phyloP scores from a whole-genome alignment of 2,888 invertebrate genomes.

The Epirrhoe alternata region DNA sequence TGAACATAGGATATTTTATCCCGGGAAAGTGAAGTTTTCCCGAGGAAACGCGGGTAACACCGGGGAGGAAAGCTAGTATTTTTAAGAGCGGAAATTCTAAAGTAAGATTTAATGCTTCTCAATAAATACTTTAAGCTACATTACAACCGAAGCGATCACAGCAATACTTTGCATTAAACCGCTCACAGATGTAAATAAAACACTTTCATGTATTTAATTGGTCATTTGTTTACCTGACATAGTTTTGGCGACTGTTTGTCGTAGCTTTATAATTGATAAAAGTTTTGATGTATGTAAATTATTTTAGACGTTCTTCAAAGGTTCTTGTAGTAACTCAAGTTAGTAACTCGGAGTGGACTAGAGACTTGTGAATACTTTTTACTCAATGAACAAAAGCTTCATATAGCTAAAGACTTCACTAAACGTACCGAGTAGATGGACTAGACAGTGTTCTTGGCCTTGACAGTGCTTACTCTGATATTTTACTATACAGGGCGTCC shows the following conservation, averaged over 20 bases:
- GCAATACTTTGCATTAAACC: background rate
- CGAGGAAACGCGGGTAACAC: too few relatives aligned
- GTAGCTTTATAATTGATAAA: slow-evolving; percentile 3
- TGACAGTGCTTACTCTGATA: background rate
- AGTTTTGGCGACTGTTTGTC: background rate
- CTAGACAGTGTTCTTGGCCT: background rate
- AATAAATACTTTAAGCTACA: slow-evolving; percentile 4
- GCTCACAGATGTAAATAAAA: too few relatives aligned
- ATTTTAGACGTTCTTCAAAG: slow-evolving; percentile 21
- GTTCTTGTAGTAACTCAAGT: too few relatives aligned
- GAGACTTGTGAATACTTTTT: background rate
- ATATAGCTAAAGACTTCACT: too few relatives aligned
- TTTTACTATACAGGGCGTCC: too few relatives aligned
- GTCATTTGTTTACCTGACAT: background rate
- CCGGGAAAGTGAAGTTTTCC: too few relatives aligned
- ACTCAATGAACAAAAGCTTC: background rate
- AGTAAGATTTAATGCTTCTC: slow-evolving; percentile 6
- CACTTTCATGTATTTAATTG: background rate
- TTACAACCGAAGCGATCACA: background rate
- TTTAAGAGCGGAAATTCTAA: slow-evolving; percentile 22
- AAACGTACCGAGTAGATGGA: too few relatives aligned
- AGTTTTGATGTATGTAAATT: slow-evolving; percentile 34
- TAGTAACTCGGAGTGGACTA: slow-evolving; percentile 10
- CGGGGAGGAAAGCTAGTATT: too few relatives aligned
- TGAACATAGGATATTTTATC: too few relatives aligned